These are phyloP conservation scores for Glossosoma conforme DNA, from an alignment of 1,140 invertebrate species.

Conservation along the genomic window DNA sequence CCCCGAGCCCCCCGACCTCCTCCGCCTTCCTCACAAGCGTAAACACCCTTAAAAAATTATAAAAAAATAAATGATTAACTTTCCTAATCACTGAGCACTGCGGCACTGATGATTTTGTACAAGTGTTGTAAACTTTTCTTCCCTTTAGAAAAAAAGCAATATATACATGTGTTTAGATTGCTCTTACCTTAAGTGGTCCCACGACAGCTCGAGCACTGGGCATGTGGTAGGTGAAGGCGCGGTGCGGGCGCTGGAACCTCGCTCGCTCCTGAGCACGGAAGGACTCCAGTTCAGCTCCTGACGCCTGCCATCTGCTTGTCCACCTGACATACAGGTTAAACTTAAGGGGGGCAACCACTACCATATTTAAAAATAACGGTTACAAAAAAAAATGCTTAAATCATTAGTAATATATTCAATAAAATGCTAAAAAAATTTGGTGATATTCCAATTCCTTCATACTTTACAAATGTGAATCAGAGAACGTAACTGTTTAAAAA, in stretches of 20 bases:
- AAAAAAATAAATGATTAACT: background rate
- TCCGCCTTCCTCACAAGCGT: conserved; percentile 24
- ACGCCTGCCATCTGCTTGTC: conserved; percentile 21
- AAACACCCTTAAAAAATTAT: conserved; percentile 22
- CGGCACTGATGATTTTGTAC: too few relatives aligned
- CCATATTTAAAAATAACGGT: too few relatives aligned
- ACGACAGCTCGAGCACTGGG: conserved; percentile 85
- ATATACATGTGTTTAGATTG: too few relatives aligned
- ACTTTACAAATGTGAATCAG: too few relatives aligned
- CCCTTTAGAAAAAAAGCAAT: too few relatives aligned
- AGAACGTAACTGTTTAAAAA: too few relatives aligned
- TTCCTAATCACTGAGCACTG: too few relatives aligned
- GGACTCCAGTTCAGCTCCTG: conserved; percentile 20
- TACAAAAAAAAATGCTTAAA: too few relatives aligned
- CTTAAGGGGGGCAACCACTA: background rate
- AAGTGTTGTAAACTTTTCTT: too few relatives aligned
- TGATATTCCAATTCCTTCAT: too few relatives aligned
- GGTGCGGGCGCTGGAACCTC: conserved; percentile 78
- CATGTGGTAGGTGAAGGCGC: conserved; percentile 79
- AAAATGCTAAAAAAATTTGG: too few relatives aligned
- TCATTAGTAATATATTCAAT: too few relatives aligned
- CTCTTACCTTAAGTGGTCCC: conserved; percentile 78
- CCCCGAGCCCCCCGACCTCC: conserved; percentile 57
- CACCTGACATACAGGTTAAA: conserved; percentile 13
- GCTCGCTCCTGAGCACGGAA: conserved; percentile 53